These are phyloP conservation scores for Myanophis thanlyinensis DNA, from an alignment of 2,113 vertebrate species.

Conservation along the genomic window DNA sequence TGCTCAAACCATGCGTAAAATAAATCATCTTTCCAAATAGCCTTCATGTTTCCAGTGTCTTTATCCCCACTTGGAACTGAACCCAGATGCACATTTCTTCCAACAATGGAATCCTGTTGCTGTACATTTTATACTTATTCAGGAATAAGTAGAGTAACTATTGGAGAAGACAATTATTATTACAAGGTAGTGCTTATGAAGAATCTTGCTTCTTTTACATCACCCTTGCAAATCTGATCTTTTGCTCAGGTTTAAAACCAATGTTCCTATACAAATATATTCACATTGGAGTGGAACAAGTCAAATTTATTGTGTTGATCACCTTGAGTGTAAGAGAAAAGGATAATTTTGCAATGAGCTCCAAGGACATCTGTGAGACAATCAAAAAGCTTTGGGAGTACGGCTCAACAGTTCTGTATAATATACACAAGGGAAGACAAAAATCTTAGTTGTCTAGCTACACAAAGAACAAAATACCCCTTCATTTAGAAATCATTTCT, in stretches of 20 bases:
- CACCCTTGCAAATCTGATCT: background rate
- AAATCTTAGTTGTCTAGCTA: background rate
- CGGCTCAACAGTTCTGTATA: background rate
- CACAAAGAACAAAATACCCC: background rate
- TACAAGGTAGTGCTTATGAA: background rate
- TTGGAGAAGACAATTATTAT: background rate
- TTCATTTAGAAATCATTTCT: background rate
- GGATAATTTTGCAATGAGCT: background rate
- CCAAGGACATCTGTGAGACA: background rate
- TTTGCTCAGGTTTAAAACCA: background rate
- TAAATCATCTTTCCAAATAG: too few species aligned
- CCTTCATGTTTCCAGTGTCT: too few species aligned
- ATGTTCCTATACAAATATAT: background rate
- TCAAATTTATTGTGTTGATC: background rate
- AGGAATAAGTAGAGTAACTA: background rate
- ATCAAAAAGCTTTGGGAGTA: background rate
- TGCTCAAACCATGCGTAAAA: too few species aligned
- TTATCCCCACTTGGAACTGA: too few species aligned
- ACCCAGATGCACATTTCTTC: too few species aligned
- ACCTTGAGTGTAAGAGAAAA: background rate
- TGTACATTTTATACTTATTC: background rate
- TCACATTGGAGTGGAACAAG: background rate
- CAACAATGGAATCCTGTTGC: background rate
- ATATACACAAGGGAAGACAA: background rate
- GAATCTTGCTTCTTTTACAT: background rate